A percentile compares a stretch with the other conserved stretches of the same genome.
phyloP scores from a whole-genome alignment of 2,888 invertebrate species.

The Drosophila paranaensis region DNA sequence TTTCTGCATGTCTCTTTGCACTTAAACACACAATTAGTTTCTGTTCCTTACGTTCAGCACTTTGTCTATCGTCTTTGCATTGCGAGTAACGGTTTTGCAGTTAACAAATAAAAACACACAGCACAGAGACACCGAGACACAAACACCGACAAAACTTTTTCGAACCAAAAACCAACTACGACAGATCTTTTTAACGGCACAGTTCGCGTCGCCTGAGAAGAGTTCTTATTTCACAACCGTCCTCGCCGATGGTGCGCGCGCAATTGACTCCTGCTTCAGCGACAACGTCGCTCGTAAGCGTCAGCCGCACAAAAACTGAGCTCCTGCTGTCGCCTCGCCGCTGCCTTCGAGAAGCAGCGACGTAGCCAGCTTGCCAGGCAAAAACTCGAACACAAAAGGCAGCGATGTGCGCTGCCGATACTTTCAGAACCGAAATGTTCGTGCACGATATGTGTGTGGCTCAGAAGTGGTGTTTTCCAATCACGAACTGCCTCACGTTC shows the following conservation, averaged over 20 bases:
- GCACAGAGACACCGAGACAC: slow-evolving; percentile 45
- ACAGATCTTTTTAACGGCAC: slow-evolving; percentile 35
- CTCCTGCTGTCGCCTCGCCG: neutral
- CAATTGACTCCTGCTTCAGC: slow-evolving; percentile 82
- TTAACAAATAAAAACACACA: slow-evolving; percentile 60
- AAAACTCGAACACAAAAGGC: slow-evolving; percentile 32
- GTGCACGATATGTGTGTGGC: neutral
- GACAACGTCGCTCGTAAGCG: slow-evolving; percentile 66
- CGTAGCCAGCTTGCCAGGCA: slow-evolving; percentile 43
- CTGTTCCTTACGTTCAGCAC: slow-evolving; percentile 49
- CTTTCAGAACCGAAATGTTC: slow-evolving; percentile 13
- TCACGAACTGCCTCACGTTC: slow-evolving; percentile 5
- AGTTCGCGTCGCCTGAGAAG: slow-evolving; percentile 13
- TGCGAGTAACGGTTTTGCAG: slow-evolving; percentile 59
- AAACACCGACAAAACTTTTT: slow-evolving; percentile 40
- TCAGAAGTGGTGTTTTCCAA: neutral
- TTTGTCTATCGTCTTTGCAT: slow-evolving; percentile 43
- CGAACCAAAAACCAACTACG: slow-evolving; percentile 25
- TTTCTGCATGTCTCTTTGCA: slow-evolving; percentile 63
- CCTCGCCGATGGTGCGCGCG: slow-evolving; percentile 80
- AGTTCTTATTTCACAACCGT: slow-evolving; percentile 73
- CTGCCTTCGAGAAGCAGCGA: slow-evolving; percentile 37
- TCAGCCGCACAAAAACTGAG: slow-evolving; percentile 49
- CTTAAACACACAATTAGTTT: slow-evolving; percentile 64
- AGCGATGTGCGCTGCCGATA: slow-evolving; percentile 26